Percentiles rank a stretch among this genome's conserved stretches.
phyloP scores from a whole-genome alignment of 2,797 vertebrate genomes.

The Gallinago nigripennis region DNA sequence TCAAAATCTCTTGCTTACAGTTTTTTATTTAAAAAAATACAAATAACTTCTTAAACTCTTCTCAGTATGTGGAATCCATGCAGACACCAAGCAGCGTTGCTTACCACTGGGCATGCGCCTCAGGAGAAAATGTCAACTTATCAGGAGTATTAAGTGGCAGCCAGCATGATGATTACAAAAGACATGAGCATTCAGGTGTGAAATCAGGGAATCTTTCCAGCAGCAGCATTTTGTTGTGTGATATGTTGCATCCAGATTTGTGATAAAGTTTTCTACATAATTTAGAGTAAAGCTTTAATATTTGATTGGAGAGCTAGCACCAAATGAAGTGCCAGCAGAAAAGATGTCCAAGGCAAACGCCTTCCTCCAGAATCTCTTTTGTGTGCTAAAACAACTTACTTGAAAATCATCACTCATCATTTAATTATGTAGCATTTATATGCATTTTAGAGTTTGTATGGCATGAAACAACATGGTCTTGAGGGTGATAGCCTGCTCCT shows the following conservation, averaged over 20 bases:
- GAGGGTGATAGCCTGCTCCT: neutral
- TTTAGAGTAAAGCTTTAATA: neutral
- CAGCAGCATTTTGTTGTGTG: neutral
- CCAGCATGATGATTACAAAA: neutral
- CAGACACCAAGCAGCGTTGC: neutral
- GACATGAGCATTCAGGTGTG: neutral
- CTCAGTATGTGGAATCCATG: neutral
- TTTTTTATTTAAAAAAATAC: neutral
- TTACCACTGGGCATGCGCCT: neutral
- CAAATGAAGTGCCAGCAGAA: neutral
- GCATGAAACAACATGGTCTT: neutral
- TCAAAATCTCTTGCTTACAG: neutral
- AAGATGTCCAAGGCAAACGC: neutral
- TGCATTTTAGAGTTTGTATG: neutral
- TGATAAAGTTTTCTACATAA: neutral
- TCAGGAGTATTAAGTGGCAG: neutral
- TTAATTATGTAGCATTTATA: neutral
- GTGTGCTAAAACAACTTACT: neutral
- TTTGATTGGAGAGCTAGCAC: neutral
- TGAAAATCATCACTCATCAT: neutral
- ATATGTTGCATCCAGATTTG: neutral
- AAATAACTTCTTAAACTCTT: neutral
- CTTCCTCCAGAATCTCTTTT: neutral
- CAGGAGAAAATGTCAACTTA: neutral
- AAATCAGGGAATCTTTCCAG: conserved; percentile 4